A percentile compares a stretch with the other conserved stretches of the same genome.
phyloP scores from a whole-genome alignment of 1,140 invertebrate species.

The Caerostris darwini region DNA sequence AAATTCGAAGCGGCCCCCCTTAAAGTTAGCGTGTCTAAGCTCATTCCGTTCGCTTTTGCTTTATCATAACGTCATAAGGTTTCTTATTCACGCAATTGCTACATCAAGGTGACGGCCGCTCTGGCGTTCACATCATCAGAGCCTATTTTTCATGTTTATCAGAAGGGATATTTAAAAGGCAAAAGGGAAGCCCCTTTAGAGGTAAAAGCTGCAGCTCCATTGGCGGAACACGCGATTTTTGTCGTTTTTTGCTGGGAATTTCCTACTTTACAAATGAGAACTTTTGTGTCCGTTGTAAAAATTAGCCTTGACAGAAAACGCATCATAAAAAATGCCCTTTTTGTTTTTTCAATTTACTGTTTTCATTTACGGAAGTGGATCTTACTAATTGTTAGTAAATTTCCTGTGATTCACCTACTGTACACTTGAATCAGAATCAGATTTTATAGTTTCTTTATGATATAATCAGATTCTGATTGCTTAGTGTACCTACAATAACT shows the following conservation, averaged over 20 bases:
- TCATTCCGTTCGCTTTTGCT: slow-evolving; percentile 40
- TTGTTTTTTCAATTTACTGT: too few relatives aligned
- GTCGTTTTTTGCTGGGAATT: slow-evolving; percentile 4
- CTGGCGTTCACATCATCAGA: slow-evolving; percentile 25
- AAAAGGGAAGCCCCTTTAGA: neutral
- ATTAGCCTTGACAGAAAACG: too few relatives aligned
- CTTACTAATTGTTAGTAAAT: too few relatives aligned
- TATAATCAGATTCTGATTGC: too few relatives aligned
- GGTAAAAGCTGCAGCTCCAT: slow-evolving; percentile 19
- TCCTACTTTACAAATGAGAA: neutral
- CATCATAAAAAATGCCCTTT: too few relatives aligned
- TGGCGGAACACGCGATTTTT: neutral
- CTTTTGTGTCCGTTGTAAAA: too few relatives aligned
- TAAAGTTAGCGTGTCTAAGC: neutral
- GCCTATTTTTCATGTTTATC: slow-evolving; percentile 56
- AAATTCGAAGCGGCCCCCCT: slow-evolving; percentile 3
- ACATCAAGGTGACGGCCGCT: slow-evolving; percentile 29
- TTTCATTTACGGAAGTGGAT: too few relatives aligned
- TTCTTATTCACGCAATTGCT: slow-evolving; percentile 28
- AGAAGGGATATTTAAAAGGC: slow-evolving; percentile 44
- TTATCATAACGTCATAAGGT: slow-evolving; percentile 57
- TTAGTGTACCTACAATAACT: too few relatives aligned
- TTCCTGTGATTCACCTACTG: too few relatives aligned
- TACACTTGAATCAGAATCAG: too few relatives aligned
- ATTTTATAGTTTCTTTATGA: too few relatives aligned